phyloP scores from a whole-genome alignment of 2,888 invertebrate genomes.

The Ophion costatus region DNA sequence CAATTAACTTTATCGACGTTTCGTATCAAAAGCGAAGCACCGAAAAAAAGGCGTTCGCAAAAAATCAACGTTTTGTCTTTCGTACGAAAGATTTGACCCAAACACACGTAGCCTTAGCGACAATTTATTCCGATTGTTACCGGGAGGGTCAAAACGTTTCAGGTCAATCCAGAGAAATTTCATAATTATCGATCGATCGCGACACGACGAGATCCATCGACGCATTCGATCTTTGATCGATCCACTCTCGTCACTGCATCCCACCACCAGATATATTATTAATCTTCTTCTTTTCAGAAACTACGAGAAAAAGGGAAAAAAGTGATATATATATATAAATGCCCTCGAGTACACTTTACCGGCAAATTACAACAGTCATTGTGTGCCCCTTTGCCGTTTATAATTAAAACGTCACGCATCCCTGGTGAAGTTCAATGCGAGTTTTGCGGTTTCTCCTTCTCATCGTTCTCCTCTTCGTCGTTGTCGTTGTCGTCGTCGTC shows the following conservation, averaged over 20 bases:
- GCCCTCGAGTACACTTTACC: constrained; percentile 58
- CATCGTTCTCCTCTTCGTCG: constrained; percentile 44
- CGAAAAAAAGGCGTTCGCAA: background rate
- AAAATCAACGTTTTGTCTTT: background rate
- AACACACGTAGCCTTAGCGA: background rate
- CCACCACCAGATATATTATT: constrained; percentile 40
- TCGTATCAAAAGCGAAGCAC: background rate
- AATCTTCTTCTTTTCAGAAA: constrained; percentile 64
- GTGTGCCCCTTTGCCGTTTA: constrained; percentile 64
- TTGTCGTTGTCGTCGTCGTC: constrained; percentile 49
- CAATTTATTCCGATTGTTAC: constrained; percentile 19
- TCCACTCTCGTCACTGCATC: background rate
- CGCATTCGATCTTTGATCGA: constrained; percentile 24
- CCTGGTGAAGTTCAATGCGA: constrained; percentile 63
- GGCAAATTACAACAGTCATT: constrained; percentile 64
- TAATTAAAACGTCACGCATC: constrained; percentile 68
- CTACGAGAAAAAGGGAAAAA: constrained; percentile 36
- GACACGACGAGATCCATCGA: constrained; percentile 2
- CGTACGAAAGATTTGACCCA: background rate
- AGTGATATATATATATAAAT: constrained; percentile 20
- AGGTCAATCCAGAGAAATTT: constrained; percentile 27
- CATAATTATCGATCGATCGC: constrained; percentile 39
- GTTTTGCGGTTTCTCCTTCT: constrained; percentile 58
- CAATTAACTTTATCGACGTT: background rate
- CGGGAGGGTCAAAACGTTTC: constrained; percentile 32